phyloP scores from a whole-genome alignment of 2,888 invertebrate species.

The Stramonita haemastoma region DNA sequence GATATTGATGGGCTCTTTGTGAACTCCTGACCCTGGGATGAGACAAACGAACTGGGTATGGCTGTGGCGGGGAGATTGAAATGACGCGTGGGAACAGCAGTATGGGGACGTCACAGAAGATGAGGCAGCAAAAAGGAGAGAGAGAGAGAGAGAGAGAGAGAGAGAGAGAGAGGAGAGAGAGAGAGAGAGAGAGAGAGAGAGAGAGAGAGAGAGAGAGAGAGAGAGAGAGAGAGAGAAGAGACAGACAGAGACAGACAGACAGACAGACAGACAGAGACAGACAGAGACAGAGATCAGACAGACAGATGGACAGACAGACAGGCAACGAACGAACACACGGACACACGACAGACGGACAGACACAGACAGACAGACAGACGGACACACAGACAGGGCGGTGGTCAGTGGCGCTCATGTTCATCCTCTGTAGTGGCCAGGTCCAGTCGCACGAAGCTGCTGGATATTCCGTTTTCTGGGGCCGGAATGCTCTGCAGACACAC shows the following conservation, averaged over 20 bases:
- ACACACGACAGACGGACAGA: background rate
- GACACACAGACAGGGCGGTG: background rate
- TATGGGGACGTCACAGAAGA: background rate
- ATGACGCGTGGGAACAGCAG: background rate
- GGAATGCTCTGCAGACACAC: constrained; percentile 30
- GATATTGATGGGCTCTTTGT: background rate
- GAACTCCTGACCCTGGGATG: background rate
- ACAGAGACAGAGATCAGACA: constrained; percentile 17
- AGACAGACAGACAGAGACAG: background rate
- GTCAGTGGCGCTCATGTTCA: constrained; percentile 19
- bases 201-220: constrained; percentile 21
- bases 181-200: constrained; percentile 7
- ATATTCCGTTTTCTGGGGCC: constrained; percentile 30
- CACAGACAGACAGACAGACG: background rate
- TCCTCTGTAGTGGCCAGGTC: constrained; percentile 38
- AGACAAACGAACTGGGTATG: background rate
- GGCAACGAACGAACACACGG: background rate
- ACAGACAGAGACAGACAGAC: constrained; percentile 6
- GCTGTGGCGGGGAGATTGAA: background rate
- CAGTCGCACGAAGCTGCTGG: constrained; percentile 37
- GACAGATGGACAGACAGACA: constrained; percentile 10
- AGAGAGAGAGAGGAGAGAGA: background rate
- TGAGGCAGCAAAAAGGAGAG: background rate
- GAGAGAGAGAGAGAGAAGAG: background rate
- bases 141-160: background rate